Percentiles rank a stretch among this genome's conserved stretches.
phyloP scores from a whole-genome alignment of 2,113 vertebrate genomes.

The Oostethus manadensis region DNA sequence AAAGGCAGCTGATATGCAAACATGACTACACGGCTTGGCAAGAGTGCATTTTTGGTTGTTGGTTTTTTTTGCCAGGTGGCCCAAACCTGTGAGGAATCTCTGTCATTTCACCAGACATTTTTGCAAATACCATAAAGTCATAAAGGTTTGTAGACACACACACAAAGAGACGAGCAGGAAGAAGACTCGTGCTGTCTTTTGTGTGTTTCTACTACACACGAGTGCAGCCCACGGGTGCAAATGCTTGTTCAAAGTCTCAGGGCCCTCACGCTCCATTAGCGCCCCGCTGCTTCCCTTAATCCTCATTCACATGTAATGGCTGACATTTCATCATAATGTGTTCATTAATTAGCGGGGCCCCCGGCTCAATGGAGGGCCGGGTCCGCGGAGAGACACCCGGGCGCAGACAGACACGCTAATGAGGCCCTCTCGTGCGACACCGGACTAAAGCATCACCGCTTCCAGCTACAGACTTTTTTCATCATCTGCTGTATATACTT shows the following conservation, averaged over 20 bases:
- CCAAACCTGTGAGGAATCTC: conserved; percentile 50
- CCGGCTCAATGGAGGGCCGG: conserved; percentile 53
- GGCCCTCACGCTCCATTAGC: conserved; percentile 67
- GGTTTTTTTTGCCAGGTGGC: conserved; percentile 27
- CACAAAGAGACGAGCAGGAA: conserved; percentile 8
- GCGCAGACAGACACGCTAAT: conserved; percentile 60
- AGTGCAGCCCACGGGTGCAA: conserved; percentile 34
- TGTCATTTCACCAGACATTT: conserved; percentile 61
- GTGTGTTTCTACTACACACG: conserved; percentile 25
- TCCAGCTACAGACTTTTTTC: too few species aligned
- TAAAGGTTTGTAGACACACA: conserved; percentile 42
- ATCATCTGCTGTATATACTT: too few species aligned
- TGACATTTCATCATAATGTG: conserved; percentile 74
- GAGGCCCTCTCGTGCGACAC: conserved; percentile 24
- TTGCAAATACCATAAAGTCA: conserved; percentile 69
- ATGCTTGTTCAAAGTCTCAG: conserved; percentile 66
- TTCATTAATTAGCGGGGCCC: conserved; percentile 63
- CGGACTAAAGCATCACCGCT: too few species aligned
- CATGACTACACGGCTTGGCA: background rate
- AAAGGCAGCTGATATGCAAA: conserved; percentile 56
- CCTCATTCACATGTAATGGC: conserved; percentile 77
- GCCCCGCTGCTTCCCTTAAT: conserved; percentile 76
- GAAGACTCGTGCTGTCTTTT: conserved; percentile 9
- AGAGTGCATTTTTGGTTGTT: conserved; percentile 41
- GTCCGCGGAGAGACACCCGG: conserved; percentile 42